These are phyloP conservation scores for Priocnemis perturbator DNA, from an alignment of 2,888 invertebrate species.

Conservation along the genomic window DNA sequence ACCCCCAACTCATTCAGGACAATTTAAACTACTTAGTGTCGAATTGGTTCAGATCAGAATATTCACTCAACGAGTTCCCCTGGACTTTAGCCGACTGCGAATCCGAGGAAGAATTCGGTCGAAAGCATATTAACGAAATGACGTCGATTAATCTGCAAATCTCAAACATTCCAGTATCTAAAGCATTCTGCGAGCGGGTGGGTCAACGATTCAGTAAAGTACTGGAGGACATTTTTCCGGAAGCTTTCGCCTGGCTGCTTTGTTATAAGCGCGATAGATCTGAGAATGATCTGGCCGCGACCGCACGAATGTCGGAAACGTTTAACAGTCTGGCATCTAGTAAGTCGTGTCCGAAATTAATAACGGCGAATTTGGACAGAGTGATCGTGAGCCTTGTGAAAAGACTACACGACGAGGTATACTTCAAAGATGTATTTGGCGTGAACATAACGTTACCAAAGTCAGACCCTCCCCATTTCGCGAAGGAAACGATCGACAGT, in stretches of 20 bases:
- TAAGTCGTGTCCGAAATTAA: conserved; percentile 54
- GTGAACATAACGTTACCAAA: conserved; percentile 70
- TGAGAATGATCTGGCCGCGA: conserved; percentile 45
- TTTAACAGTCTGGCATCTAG: conserved; percentile 54
- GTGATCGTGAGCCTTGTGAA: conserved; percentile 65
- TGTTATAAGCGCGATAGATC: conserved; percentile 42
- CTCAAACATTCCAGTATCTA: conserved; percentile 61
- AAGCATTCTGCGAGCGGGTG: conserved; percentile 63
- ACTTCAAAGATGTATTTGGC: conserved; percentile 74
- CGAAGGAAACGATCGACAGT: conserved; percentile 70
- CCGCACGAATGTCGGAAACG: conserved; percentile 46
- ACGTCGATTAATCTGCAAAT: conserved; percentile 73
- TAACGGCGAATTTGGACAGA: conserved; percentile 67
- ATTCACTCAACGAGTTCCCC: conserved; percentile 75
- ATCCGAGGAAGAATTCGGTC: conserved; percentile 73
- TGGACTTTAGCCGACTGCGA: conserved; percentile 73
- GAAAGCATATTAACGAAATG: conserved; percentile 71
- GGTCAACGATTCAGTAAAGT: conserved; percentile 58
- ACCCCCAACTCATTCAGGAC: conserved; percentile 65
- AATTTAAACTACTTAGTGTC: conserved; percentile 77
- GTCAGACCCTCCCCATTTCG: conserved; percentile 74
- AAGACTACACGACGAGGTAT: conserved; percentile 72
- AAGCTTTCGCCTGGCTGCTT: conserved; percentile 58
- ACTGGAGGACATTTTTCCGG: conserved; percentile 64
- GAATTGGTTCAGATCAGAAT: conserved; percentile 76